Conservation (phyloP, 2,113 vertebrate genomes). For the Mohoua ochrocephala region DNA sequence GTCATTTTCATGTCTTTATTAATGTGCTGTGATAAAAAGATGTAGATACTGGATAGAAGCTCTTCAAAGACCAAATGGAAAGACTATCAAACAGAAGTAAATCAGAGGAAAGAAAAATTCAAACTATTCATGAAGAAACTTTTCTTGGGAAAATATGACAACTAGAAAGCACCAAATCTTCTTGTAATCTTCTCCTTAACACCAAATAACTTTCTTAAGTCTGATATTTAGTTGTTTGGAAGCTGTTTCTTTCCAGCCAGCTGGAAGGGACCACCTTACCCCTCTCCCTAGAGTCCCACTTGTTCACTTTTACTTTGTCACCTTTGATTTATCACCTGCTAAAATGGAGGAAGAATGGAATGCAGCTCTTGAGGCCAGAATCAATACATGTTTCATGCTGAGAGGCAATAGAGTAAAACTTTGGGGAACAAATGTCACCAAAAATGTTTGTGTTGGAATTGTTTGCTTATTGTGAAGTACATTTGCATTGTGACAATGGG, state of each 20-base stretch:
- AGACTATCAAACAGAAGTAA: not conserved
- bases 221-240: not conserved
- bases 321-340: slow-evolving; percentile 14
- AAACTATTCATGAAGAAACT: not conserved
- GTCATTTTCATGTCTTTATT: not conserved
- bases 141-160: not conserved
- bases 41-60: not conserved
- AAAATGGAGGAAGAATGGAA: not conserved
- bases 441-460: not conserved
- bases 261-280: not conserved
- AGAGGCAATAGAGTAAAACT: not conserved
- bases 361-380: not conserved
- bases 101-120: not conserved
- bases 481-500: not conserved
- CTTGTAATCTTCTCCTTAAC: not conserved
- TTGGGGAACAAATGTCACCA: not conserved
- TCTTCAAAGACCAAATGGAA: not conserved
- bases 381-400: not conserved
- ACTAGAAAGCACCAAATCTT: not conserved
- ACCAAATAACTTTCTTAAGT: not conserved
- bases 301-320: not conserved
- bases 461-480: not conserved
- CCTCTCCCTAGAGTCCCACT: not conserved
- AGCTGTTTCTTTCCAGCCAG: not conserved
- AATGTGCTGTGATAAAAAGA: not conserved